Evolutionary conservation across 1,140 invertebrate genomes (phyloP), one percentile per base, ranked within the genome.

Genomic region (Choristoneura fumiferana): DNA sequence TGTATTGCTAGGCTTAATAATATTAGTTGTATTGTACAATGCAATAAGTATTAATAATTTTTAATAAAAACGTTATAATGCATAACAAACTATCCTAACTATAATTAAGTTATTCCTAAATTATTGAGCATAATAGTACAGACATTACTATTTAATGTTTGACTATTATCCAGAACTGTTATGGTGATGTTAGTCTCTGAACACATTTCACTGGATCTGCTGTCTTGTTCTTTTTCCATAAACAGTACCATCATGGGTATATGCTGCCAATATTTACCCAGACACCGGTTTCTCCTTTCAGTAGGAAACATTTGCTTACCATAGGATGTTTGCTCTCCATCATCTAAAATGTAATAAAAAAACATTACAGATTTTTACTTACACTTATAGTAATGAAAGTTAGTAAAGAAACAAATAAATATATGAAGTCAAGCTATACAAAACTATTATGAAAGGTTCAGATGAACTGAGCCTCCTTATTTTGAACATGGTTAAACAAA

Each of bases 201-300:
- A 53, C 52, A 69, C 43, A 61, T 52, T 57, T 49, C 60, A 9
- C 8, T 34, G 37, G n/a, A 18, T 8, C 22, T 22, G 60, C 43
- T 35, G 8, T 17, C 54, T 57, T 73, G 45, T 43, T 58, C 18
- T 69, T 73, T 78, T 58, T 82, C 73, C 13, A 86, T 36, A 34
- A 66, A 43, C 34, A 90, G 34, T 12, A 89, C 74, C 39, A 80
- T 60, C 49, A 81, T 72, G 39, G 91, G 89, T 52, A 92, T 86
- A 52, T 78, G 76, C 59, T 81, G 69, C 91, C 91, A 91, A 68
- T 91, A 91, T 74, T 84, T 90, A 49, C 91, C 91, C 40, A 89
- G 69, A 38, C 84, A 84, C 1, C 86, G 73, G 40, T 76, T 84
- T 57, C 65, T 70, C 57, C 75, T 89, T 59, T 89, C 84, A 22